Evolutionary conservation across 2,113 vertebrate species (phyloP), one percentile per base, ranked within the genome.

Genomic region (Scomber japonicus): DNA sequence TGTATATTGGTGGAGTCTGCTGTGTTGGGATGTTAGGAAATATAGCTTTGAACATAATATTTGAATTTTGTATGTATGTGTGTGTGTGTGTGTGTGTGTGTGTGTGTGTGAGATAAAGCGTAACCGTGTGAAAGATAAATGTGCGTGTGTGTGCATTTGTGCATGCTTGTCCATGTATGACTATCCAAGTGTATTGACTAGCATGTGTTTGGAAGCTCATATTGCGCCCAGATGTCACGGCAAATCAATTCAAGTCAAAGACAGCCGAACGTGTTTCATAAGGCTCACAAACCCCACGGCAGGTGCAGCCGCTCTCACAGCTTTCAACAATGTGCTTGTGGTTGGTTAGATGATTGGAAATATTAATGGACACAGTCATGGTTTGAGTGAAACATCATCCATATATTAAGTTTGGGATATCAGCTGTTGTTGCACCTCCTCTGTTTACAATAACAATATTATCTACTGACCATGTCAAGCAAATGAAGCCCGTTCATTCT

Each of bases 151-250:
- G n/a, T 55, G 72, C 24, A 19, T 82, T 72, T 78, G 71, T 88
- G 88, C 40, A 49, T 78, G 81, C 75, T 76, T 82, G 79, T 67
- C 56, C 69, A 53, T 67, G 81, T 80, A 80, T 87, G 87, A 76
- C 81, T 50, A 66, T 85, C 76, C 65, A 1, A 82, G 76, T 61
- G 48, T 84, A 80, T 87, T 71, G 83, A 89, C 85, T 75, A 84
- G 89, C 92, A 93, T 87, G 84, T 95, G 93, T 91, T 84, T 84
- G 85, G 73, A 80, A 83, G 91, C 93, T 95, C 93, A 85, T 84
- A 92, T 95, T 95, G 90, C 94, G 67, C 94, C 93, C 95, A 96
- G 93, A 96, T 96, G 95, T 94, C 92, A 87, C 75, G 72, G 83
- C 88, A 87, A 94, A 95, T 95, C 94, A 95, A 92, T 94, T 94